Base-by-base conservation (phyloP, 2,797 vertebrate species). In the Argyrosomus regius region DNA sequence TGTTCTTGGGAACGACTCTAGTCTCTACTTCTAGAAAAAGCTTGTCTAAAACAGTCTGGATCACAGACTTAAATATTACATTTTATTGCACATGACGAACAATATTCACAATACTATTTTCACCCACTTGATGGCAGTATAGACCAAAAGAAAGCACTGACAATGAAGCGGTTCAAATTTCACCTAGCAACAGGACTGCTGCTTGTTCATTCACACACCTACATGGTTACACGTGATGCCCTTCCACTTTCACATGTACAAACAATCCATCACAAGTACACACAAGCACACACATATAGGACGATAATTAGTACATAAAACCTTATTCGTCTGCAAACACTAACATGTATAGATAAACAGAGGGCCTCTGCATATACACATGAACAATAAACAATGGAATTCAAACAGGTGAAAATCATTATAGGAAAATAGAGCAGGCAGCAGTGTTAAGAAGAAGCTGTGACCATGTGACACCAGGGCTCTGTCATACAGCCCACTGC, bases 151-250 rank as follows among this genome's bases (percentile, higher is more conserved):
- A 85, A 81, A 43, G 5, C 12, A 0, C 14, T 24, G 43, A 64
- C 45, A 58, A 72, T 22, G 35, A 63, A 46, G 28, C 2, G 0
- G 74, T 83, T 87, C 76, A 77, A 45, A 69, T 90, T 92, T 93
- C 88, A 85, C 93, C 86, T 89, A 93, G 94, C 93, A 94, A 94
- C 91, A 91, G 68, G 63, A 62, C 77, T 85, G 76, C 86, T 90
- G 85, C 83, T 79, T 89, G 84, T 92, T 92, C 91, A 92, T 94
- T 92, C 89, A 91, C 86, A 92, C 87, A 91, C 87, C 88, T 92
- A 91, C 86, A 79, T 83, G 71, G 72, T 92, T 80, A 86, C 92
- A 92, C 82, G 84, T 90, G 90, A 92, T 83, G 50, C 82, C 53
- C 58, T 78, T 82, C 83, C 80, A 80, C 85, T 82, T 84, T 86